Percentiles rank a stretch among this genome's conserved stretches.
Conservation (phyloP, 92 coral and sea anemone species). For the Epizoanthus rinbou region DNA sequence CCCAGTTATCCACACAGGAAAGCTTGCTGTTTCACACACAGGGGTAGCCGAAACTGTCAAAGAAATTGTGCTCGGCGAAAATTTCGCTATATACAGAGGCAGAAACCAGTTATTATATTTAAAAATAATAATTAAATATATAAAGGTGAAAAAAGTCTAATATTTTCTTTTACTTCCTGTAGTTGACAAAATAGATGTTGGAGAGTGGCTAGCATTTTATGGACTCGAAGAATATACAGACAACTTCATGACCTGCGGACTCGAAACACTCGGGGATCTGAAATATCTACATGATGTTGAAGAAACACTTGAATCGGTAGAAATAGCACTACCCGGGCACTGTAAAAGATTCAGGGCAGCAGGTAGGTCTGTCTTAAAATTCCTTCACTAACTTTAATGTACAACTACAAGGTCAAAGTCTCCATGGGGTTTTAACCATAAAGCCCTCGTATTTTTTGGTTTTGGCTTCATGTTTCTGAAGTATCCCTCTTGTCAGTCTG, state of each 20-base stretch:
- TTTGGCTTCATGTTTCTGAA: too few species aligned
- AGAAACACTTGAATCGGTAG: constrained; percentile 57
- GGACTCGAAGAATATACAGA: constrained; percentile 40
- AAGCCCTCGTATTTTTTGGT: too few species aligned
- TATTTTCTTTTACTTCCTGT: constrained; percentile 15
- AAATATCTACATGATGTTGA: constrained; percentile 38
- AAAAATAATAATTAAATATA: background rate
- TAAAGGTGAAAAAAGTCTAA: background rate
- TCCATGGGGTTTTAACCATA: too few species aligned
- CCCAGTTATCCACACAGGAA: too few species aligned
- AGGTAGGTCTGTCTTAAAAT: constrained; percentile 52
- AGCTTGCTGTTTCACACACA: too few species aligned
- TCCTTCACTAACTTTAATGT: background rate
- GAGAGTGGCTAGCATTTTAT: constrained; percentile 54
- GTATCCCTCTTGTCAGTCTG: too few species aligned
- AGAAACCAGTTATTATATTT: background rate
- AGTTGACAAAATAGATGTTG: constrained; percentile 37
- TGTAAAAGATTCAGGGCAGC: constrained; percentile 68
- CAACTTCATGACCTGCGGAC: constrained; percentile 41
- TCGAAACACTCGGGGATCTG: constrained; percentile 54
- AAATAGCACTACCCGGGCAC: constrained; percentile 74
- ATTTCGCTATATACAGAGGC: background rate
- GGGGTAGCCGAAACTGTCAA: too few species aligned
- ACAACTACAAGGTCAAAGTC: background rate
- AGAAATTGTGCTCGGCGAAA: too few species aligned